Base-by-base conservation (phyloP, 1,140 invertebrate genomes). In the Chironomus tepperi region DNA sequence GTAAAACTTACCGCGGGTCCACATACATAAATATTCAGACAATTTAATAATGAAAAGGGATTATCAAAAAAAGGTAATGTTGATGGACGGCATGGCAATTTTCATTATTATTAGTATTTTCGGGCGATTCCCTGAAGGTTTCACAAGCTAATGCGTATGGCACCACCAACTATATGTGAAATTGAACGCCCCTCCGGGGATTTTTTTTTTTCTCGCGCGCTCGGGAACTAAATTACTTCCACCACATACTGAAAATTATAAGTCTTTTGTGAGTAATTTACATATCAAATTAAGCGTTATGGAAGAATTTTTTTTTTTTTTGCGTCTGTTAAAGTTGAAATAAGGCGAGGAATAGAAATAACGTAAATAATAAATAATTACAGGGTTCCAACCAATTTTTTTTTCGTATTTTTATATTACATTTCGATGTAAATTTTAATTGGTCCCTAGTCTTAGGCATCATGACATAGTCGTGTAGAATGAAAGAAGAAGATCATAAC, bases 231-330 rank as follows among this genome's bases (percentile, higher is more conserved):
- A 57, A 57, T 57, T 57, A 57, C 47, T 57, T 57, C 47, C 47
- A 57, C 47, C 47, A 57, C 5, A n/a, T 57, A n/a, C 47, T n/a
- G 47, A 57, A 57, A 57, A 57, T 57, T 57, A 57, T 57, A 57
- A 57, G 47, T n/a, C 47, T 57, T 57, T 57, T 57, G 47, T 57
- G 47, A 70, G 9, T 70, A 70, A 70, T 70, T 70, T 70, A 70
- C 65, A 70, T 70, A 70, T 70, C 65, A 70, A 70, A 70, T 70
- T 70, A 70, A 70, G 65, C 65, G 18, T 18, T 70, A 21, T 57
- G 9, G n/a, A 57, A 57, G n/a, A 34, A 34, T 34, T 34, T 34
- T 5, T 34, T 34, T 34, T 34, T 34, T 34, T 34, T 34, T 47
- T 9, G 43, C 15, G 43, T 10, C 8, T 47, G 43, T 10, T 10